These are phyloP conservation scores for Timema podura DNA, from an alignment of 2,888 invertebrate species.

Conservation along the genomic window DNA sequence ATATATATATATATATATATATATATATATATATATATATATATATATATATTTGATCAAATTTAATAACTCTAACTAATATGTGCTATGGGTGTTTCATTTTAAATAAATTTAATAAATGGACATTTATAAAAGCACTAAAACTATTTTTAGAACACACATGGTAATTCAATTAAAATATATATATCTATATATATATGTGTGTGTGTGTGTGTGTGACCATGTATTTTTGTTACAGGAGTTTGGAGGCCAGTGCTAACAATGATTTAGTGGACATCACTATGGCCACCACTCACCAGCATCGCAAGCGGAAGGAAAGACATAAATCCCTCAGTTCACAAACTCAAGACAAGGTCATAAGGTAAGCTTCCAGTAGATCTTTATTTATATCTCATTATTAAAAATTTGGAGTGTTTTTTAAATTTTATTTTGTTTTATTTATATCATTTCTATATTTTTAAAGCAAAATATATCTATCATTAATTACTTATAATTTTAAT, in stretches of 20 bases:
- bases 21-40: constrained; percentile 16
- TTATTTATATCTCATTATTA: no score
- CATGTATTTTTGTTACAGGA: background rate
- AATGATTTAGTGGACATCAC: no score
- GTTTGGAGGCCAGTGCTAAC: background rate
- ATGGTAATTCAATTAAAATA: background rate
- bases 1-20: constrained; percentile 16
- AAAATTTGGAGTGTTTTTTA: no score
- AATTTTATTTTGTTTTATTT: no score
- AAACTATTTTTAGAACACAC: background rate
- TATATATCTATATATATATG: constrained; percentile 11
- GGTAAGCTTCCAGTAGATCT: constrained; percentile 27
- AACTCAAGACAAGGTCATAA: constrained; percentile 51
- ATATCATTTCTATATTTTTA: background rate
- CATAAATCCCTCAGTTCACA: constrained; percentile 53
- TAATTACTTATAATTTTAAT: constrained; percentile 4
- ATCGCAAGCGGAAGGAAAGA: constrained; percentile 57
- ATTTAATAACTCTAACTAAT: no score
- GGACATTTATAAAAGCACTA: no score
- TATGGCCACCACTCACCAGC: background rate
- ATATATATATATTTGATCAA: background rate
- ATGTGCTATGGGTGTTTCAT: no score
- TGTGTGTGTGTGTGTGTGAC: background rate
- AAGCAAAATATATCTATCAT: background rate
- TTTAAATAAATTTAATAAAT: no score